phyloP scores from a whole-genome alignment of 2,888 invertebrate genomes.

The Acholoe squamosa region DNA sequence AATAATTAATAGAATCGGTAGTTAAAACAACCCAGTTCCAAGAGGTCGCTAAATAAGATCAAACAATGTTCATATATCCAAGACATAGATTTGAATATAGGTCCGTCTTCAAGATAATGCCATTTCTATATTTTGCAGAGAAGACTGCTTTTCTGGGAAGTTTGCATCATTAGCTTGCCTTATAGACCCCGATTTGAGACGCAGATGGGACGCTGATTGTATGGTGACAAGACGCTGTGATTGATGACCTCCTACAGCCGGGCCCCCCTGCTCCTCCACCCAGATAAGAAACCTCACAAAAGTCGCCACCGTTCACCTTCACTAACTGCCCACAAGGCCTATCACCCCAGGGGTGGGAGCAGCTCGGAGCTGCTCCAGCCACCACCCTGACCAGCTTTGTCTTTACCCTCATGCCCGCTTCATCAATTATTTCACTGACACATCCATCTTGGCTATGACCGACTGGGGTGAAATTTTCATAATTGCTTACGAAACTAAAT shows the following conservation, averaged over 20 bases:
- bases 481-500: slow-evolving; percentile 38
- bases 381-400: slow-evolving; percentile 10
- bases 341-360: not conserved
- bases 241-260: not conserved
- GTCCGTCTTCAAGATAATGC: too few relatives aligned
- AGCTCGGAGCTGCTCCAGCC: not conserved
- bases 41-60: too few relatives aligned
- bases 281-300: slow-evolving; percentile 38
- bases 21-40: too few relatives aligned
- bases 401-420: not conserved
- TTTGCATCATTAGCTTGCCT: too few relatives aligned
- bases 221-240: too few relatives aligned
- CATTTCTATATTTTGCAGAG: too few relatives aligned
- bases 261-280: slow-evolving; percentile 2
- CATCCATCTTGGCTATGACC: not conserved
- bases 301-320: not conserved
- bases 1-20: too few relatives aligned
- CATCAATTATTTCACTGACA: slow-evolving; percentile 39
- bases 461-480: slow-evolving; percentile 8
- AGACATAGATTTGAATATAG: too few relatives aligned
- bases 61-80: too few relatives aligned
- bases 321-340: not conserved
- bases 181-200: too few relatives aligned
- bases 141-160: too few relatives aligned
- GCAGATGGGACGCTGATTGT: too few relatives aligned